A percentile compares a stretch with the other conserved stretches of the same genome.
Evolutionary conservation across 1,140 invertebrate species (phyloP).

Genomic region (Acyrthosiphon pisum): DNA sequence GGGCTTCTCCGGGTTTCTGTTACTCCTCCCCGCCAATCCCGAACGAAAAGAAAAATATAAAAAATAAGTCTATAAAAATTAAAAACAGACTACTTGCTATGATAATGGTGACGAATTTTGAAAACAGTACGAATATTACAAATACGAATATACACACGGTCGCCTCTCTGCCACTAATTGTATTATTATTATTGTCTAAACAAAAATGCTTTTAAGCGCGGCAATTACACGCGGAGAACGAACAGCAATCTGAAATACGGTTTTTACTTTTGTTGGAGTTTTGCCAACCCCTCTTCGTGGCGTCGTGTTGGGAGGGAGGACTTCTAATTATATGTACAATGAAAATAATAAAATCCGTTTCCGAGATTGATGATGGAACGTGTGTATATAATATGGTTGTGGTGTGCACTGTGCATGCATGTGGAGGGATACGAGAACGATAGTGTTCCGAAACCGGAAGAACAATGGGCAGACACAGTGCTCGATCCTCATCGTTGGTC

Average conservation of each 20-base stretch:
- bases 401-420: neutral
- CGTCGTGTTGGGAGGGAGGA: too few species aligned
- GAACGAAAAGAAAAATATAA: neutral
- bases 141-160: neutral
- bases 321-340: conserved; percentile 30
- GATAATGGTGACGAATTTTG: neutral
- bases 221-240: neutral
- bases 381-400: neutral
- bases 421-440: neutral
- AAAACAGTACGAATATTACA: neutral
- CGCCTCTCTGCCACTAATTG: neutral
- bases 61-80: neutral
- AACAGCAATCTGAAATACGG: neutral
- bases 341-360: neutral
- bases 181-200: conserved; percentile 14
- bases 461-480: neutral
- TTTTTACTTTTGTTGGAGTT: neutral
- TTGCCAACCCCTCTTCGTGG: neutral
- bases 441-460: neutral
- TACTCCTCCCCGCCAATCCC: neutral
- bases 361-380: neutral
- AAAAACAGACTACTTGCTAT: neutral
- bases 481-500: neutral
- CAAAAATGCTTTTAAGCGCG: neutral
- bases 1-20: neutral